Evolutionary conservation across 1,140 invertebrate species (phyloP).

Genomic region (Sogatella furcifera): DNA sequence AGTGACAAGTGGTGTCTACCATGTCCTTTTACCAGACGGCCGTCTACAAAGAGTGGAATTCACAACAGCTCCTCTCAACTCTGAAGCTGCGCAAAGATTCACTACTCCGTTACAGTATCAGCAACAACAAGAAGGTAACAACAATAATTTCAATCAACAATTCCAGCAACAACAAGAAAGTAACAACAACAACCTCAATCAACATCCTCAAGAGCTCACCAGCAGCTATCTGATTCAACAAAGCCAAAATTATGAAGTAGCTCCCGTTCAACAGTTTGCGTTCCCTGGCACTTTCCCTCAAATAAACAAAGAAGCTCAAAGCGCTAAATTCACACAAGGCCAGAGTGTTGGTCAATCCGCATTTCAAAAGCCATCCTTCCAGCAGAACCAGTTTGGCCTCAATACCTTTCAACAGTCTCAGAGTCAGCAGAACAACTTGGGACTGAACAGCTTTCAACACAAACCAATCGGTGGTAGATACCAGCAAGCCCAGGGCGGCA

Average conservation of each 20-base stretch:
- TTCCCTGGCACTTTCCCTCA: neutral
- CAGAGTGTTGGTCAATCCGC: neutral
- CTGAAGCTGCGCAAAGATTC: neutral
- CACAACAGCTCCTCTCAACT: slow-evolving; percentile 20
- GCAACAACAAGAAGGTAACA: neutral
- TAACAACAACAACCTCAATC: neutral
- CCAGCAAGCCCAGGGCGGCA: neutral
- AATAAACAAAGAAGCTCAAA: neutral
- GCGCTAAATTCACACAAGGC: neutral
- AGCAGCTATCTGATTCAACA: neutral
- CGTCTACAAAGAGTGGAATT: slow-evolving; percentile 49
- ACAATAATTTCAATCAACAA: neutral
- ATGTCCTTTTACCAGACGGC: slow-evolving; percentile 62
- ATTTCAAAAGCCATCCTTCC: neutral
- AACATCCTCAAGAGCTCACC: neutral
- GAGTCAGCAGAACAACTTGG: neutral
- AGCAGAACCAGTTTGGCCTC: neutral
- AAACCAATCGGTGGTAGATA: neutral
- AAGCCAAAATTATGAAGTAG: too few relatives aligned
- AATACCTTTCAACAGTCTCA: neutral
- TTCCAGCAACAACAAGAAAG: neutral
- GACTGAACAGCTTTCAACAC: neutral
- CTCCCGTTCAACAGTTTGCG: too few relatives aligned
- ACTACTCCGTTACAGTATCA: neutral
- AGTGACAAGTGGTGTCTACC: slow-evolving; percentile 47